Conservation (phyloP, 1,140 invertebrate genomes). For the Tenebrio molitor region DNA sequence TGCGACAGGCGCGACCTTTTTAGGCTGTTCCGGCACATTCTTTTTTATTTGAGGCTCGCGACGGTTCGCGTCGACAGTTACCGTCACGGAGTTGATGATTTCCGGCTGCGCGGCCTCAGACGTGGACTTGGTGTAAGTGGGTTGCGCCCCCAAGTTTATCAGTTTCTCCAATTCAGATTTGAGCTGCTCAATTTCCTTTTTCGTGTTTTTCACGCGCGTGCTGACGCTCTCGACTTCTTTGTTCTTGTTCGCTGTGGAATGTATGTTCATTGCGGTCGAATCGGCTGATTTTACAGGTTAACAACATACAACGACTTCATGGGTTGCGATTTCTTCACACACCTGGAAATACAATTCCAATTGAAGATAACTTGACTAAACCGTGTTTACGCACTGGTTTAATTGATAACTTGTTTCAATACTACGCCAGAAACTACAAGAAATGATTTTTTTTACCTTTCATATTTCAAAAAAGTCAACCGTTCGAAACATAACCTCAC, state of each 20-base stretch:
- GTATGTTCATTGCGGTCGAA: neutral
- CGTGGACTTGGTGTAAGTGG: neutral
- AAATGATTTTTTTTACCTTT: conserved; percentile 10
- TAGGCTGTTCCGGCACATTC: no score
- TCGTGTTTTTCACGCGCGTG: conserved; percentile 11
- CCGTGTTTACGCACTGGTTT: neutral
- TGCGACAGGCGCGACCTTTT: neutral
- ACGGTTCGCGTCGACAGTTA: neutral
- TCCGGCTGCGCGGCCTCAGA: neutral
- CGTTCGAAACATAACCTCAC: conserved; percentile 35
- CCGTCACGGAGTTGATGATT: neutral
- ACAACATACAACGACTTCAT: neutral
- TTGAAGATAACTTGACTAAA: neutral
- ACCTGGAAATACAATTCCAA: neutral
- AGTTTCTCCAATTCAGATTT: conserved; percentile 9
- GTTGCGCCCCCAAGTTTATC: neutral
- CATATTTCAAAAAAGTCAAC: conserved; percentile 42
- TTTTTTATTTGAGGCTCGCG: neutral
- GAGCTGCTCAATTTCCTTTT: conserved; percentile 7
- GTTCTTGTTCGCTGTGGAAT: neutral
- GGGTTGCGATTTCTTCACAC: neutral
- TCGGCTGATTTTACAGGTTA: neutral
- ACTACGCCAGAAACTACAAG: neutral
- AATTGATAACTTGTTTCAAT: neutral
- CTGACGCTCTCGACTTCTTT: conserved; percentile 9